These are phyloP conservation scores for Oryzias melastigma DNA, from an alignment of 2,113 vertebrate species.

Conservation along the genomic window DNA sequence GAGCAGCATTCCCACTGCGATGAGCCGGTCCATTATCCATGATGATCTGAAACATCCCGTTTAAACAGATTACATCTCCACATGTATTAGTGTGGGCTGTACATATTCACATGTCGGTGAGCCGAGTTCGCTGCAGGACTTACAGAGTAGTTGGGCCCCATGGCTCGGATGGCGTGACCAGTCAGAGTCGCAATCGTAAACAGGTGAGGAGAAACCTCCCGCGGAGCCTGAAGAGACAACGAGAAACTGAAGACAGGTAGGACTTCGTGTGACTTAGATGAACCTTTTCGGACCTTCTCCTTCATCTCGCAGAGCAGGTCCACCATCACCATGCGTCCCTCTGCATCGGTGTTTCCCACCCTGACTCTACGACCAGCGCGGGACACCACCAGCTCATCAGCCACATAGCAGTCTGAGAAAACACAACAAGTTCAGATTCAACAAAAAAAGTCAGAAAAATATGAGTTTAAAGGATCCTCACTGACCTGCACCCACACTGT, in stretches of 20 bases:
- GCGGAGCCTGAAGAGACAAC: slow-evolving; percentile 60
- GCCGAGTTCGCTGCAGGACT: slow-evolving; percentile 28
- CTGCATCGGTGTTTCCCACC: slow-evolving; percentile 83
- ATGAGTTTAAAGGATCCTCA: neutral
- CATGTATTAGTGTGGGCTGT: neutral
- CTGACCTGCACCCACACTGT: slow-evolving; percentile 82
- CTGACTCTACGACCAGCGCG: slow-evolving; percentile 76
- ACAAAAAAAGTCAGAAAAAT: neutral
- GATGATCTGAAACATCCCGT: slow-evolving; percentile 72
- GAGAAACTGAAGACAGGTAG: neutral
- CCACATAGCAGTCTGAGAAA: slow-evolving; percentile 80
- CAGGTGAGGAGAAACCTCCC: slow-evolving; percentile 69
- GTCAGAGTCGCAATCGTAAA: slow-evolving; percentile 84
- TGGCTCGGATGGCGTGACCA: slow-evolving; percentile 81
- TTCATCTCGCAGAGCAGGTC: slow-evolving; percentile 84
- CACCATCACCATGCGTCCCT: slow-evolving; percentile 84
- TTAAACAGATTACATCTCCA: neutral
- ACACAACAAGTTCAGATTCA: neutral
- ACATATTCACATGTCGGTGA: neutral
- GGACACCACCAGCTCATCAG: slow-evolving; percentile 79
- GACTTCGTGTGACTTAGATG: neutral
- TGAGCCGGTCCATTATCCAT: slow-evolving; percentile 81
- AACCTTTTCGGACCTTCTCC: slow-evolving; percentile 70
- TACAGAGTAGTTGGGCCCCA: slow-evolving; percentile 82
- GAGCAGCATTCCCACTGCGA: slow-evolving; percentile 53